phyloP scores from a whole-genome alignment of 2,113 vertebrate species.

The Triplophysa siluroides region DNA sequence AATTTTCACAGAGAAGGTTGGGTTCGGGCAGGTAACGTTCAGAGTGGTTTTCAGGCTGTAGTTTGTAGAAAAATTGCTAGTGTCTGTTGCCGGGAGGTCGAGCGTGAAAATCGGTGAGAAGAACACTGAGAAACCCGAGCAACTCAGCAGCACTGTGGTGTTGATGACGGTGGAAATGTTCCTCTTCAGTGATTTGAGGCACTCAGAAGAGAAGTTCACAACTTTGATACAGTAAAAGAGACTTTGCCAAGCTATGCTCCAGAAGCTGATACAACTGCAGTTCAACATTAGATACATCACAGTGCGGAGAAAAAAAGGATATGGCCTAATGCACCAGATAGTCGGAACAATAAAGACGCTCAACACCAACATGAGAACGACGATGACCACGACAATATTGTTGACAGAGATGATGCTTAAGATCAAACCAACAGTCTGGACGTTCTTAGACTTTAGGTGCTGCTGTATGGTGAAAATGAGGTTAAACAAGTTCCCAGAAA shows the following conservation, averaged over 20 bases:
- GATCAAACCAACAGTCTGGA: conserved; percentile 33
- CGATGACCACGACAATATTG: conserved; percentile 52
- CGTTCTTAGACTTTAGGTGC: conserved; percentile 27
- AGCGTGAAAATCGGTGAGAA: conserved; percentile 44
- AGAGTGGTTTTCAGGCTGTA: conserved; percentile 16
- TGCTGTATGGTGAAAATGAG: conserved; percentile 45
- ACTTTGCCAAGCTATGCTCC: conserved; percentile 58
- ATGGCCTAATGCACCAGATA: conserved; percentile 28
- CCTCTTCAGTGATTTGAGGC: conserved; percentile 44
- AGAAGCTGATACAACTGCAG: conserved; percentile 58
- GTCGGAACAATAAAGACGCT: background rate
- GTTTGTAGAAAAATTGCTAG: background rate
- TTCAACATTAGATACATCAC: conserved; percentile 44
- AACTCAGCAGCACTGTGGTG: conserved; percentile 36
- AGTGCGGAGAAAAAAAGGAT: background rate
- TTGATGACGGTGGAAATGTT: conserved; percentile 52
- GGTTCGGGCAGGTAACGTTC: background rate
- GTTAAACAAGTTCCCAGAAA: conserved; percentile 54
- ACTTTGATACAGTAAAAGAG: conserved; percentile 60
- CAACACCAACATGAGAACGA: conserved; percentile 30
- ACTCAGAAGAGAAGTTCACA: conserved; percentile 39
- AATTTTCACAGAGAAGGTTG: conserved; percentile 28
- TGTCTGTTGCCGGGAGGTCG: background rate
- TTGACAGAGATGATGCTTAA: conserved; percentile 53
- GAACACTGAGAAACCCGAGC: conserved; percentile 39